phyloP scores from a whole-genome alignment of 2,113 vertebrate genomes.

The Centrocercus urophasianus region DNA sequence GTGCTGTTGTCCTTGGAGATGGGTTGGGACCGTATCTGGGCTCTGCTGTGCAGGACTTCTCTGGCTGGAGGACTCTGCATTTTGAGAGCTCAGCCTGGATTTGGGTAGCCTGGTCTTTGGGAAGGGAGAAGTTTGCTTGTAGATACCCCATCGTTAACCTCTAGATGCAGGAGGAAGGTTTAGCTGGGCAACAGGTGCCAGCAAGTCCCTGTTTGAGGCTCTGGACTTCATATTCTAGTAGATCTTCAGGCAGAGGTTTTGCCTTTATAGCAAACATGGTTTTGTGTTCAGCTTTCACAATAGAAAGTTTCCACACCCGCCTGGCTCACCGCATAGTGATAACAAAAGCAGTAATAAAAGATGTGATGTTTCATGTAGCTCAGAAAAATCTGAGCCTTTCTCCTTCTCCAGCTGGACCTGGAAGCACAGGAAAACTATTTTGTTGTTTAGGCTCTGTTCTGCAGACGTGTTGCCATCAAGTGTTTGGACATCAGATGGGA shows the following conservation, averaged over 20 bases:
- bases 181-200: background rate
- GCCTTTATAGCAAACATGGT: background rate
- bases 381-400: background rate
- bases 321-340: background rate
- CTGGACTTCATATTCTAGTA: background rate
- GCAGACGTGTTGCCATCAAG: fast-evolving
- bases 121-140: background rate
- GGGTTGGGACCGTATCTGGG: background rate
- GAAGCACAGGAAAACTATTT: background rate
- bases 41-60: background rate
- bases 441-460: background rate
- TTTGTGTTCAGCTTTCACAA: background rate
- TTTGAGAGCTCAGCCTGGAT: background rate
- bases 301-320: background rate
- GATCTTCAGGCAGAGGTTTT: background rate
- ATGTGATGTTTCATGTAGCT: background rate
- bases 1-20: background rate
- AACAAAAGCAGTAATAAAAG: background rate
- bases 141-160: background rate
- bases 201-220: background rate
- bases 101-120: background rate
- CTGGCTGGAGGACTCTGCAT: background rate
- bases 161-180: background rate
- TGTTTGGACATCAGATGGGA: background rate
- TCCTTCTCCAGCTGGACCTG: background rate